Evolutionary conservation across 2,888 invertebrate species (phyloP), one percentile per base, ranked within the genome.

Genomic region (Cheilosia vernalis): DNA sequence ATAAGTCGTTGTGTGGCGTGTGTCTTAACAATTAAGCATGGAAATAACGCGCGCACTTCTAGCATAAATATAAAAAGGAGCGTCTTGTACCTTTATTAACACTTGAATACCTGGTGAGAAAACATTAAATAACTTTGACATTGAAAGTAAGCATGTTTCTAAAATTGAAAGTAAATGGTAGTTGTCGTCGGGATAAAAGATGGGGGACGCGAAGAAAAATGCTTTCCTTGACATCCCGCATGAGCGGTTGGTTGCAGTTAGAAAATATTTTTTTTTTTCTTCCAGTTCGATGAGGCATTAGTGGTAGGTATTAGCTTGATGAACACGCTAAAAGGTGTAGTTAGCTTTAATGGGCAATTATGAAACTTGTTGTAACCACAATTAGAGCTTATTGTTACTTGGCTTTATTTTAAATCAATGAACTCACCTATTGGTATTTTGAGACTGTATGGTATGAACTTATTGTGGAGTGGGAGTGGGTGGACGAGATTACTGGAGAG

Each of bases 111-210:
- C 47, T 33, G 42, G 37, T 42, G 44, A 33, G 64, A 60, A 58
- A 49, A 66, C 60, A 66, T 85, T 85, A 80, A 85, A 80, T 85
- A 85, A 85, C 84, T 72, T 80, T 80, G 84, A 85, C 80, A 85
- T 85, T 80, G 80, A 85, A 85, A 76, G 84, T 80, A 66, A 80
- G 37, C 70, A 56, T 72, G 70, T 74, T 67, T 53, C 56, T 74
- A 61, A 85, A 85, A 85, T 76, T 74, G 84, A 85, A 80, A 76
- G 80, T 85, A 66, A 64, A 24, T 21, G 24, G 24, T 24, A 15
- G 24, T 72, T 80, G 64, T 64, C 64, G 79, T 49, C 37, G 69
- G 44, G 56, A 55, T 66, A 44, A 60, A 53, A 40, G 61, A 53
- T 42, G 33, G 47, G 53, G 47, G 53, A 56, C 21, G n/a, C 33